These are phyloP conservation scores for Daktulosphaira vitifoliae DNA, from an alignment of 1,140 invertebrate species.

Conservation along the genomic window DNA sequence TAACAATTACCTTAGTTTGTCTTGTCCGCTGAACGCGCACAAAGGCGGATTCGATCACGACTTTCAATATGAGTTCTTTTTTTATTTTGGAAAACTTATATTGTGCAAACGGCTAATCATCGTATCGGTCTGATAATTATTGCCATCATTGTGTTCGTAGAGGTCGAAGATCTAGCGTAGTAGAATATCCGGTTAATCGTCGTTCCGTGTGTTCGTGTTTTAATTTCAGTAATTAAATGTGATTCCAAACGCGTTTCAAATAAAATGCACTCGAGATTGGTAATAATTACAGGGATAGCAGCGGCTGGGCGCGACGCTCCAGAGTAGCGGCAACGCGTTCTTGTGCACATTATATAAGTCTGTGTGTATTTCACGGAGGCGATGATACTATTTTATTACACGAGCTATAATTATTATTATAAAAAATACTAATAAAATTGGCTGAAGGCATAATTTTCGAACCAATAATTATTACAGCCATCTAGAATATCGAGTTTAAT, in stretches of 20 bases:
- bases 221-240: slow-evolving; percentile 34
- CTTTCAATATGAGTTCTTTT: not conserved
- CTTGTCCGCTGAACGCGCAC: too few species aligned
- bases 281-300: slow-evolving; percentile 32
- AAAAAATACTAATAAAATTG: too few species aligned
- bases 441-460: too few species aligned
- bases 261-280: slow-evolving; percentile 22
- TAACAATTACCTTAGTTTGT: too few species aligned
- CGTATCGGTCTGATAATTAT: slow-evolving; percentile 21
- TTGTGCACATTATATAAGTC: not conserved
- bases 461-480: too few species aligned
- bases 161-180: slow-evolving; percentile 4
- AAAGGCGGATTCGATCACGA: slow-evolving; percentile 27
- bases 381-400: slow-evolving; percentile 11
- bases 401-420: too few species aligned
- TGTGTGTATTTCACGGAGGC: not conserved
- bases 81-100: not conserved
- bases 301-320: not conserved
- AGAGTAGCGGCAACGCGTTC: slow-evolving; percentile 2
- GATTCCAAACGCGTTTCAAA: slow-evolving; percentile 23
- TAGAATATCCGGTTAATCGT: slow-evolving; percentile 25
- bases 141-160: slow-evolving; percentile 25
- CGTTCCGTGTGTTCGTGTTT: not conserved
- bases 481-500: too few species aligned
- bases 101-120: slow-evolving; percentile 32